Evolutionary conservation across 2,888 invertebrate genomes (phyloP).

Genomic region (Ecliptopera silaceata): DNA sequence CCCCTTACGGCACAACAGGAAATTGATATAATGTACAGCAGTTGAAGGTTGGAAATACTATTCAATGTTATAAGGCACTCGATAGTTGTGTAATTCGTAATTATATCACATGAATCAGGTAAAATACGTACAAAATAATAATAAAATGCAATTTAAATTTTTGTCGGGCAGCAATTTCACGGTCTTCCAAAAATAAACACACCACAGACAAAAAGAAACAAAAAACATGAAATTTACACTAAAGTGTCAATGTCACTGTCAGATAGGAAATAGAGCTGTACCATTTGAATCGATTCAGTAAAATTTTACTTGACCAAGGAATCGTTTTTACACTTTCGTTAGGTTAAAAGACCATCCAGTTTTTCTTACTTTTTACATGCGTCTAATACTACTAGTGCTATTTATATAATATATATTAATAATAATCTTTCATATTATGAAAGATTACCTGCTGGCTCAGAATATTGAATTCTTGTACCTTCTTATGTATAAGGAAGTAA

Average conservation of each 20-base stretch:
- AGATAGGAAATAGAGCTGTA: background rate
- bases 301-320: no score
- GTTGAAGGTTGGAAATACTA: background rate
- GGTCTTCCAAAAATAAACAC: constrained; percentile 59
- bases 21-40: constrained; percentile 25
- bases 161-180: constrained; percentile 41
- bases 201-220: constrained; percentile 35
- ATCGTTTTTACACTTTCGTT: no score
- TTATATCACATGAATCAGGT: background rate
- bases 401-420: no score
- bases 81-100: background rate
- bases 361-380: no score
- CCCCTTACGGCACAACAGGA: constrained; percentile 40
- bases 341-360: no score
- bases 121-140: constrained; percentile 44
- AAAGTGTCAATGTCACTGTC: background rate
- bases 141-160: constrained; percentile 32
- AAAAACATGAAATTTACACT: no score
- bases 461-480: no score
- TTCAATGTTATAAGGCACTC: background rate
- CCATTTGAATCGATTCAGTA: no score
- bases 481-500: no score
- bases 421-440: no score
- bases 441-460: no score
- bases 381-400: no score